Conservation (phyloP, 2,797 vertebrate genomes). For the Neosilurus hyrtlii region DNA sequence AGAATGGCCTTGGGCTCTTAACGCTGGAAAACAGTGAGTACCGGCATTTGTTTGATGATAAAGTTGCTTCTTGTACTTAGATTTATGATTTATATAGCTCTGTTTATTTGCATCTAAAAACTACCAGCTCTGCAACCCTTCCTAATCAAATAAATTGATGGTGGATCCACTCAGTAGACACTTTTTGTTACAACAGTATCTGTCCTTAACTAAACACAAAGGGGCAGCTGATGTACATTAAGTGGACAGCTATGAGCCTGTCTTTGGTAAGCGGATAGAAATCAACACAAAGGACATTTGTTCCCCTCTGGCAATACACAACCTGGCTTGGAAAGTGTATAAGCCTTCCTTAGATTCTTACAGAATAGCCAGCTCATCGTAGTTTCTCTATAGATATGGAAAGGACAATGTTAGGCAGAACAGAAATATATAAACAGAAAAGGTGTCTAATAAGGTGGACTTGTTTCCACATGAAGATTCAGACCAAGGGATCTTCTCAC, state of each 20-base stretch:
- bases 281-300: conserved; percentile 69
- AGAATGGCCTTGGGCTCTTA: too few species aligned
- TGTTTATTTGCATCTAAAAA: too few species aligned
- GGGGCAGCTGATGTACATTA: conserved; percentile 64
- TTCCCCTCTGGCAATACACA: conserved; percentile 65
- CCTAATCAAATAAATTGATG: too few species aligned
- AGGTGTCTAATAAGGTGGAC: background rate
- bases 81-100: too few species aligned
- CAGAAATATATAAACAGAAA: conserved; percentile 14
- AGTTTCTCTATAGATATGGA: conserved; percentile 30
- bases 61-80: too few species aligned
- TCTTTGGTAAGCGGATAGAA: conserved; percentile 32
- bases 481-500: background rate
- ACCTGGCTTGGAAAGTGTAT: conserved; percentile 64
- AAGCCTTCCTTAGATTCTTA: conserved; percentile 58
- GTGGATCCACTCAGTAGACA: too few species aligned
- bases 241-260: conserved; percentile 21
- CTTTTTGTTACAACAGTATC: background rate
- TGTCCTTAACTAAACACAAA: conserved; percentile 53
- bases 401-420: conserved; percentile 49
- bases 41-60: too few species aligned
- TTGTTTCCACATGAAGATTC: background rate
- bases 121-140: too few species aligned
- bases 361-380: conserved; percentile 39
- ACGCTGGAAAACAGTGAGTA: too few species aligned